Evolutionary conservation across 2,113 vertebrate genomes (phyloP).

Genomic region (Dromiciops gliroides): DNA sequence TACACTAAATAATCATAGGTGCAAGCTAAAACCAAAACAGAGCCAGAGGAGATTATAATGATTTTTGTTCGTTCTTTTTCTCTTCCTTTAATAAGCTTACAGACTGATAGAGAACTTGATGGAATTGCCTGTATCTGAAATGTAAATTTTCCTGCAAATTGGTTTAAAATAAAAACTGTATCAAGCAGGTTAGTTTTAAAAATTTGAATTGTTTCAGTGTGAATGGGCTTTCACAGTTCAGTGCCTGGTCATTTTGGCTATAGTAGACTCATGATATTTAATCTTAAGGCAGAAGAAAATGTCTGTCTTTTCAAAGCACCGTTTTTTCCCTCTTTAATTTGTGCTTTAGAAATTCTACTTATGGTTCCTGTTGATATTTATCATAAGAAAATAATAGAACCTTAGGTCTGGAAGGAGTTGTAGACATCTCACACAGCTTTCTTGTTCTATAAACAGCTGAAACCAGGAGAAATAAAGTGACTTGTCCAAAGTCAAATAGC

Average conservation of each 20-base stretch:
- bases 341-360: background rate
- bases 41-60: background rate
- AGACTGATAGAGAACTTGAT: background rate
- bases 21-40: background rate
- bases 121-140: background rate
- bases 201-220: background rate
- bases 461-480: background rate
- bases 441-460: background rate
- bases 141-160: background rate
- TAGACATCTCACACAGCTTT: background rate
- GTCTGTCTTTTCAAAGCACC: background rate
- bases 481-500: background rate
- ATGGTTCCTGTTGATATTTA: background rate
- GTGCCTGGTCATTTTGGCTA: background rate
- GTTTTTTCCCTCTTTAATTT: background rate
- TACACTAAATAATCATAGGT: background rate
- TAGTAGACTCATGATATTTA: background rate
- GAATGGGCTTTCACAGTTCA: background rate
- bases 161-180: background rate
- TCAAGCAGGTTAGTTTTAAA: background rate
- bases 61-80: background rate
- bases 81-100: background rate
- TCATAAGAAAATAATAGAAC: background rate
- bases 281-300: background rate
- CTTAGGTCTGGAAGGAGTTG: background rate